Conservation (phyloP, 2,888 invertebrate species). For the Caenorhabditis wallacei region DNA sequence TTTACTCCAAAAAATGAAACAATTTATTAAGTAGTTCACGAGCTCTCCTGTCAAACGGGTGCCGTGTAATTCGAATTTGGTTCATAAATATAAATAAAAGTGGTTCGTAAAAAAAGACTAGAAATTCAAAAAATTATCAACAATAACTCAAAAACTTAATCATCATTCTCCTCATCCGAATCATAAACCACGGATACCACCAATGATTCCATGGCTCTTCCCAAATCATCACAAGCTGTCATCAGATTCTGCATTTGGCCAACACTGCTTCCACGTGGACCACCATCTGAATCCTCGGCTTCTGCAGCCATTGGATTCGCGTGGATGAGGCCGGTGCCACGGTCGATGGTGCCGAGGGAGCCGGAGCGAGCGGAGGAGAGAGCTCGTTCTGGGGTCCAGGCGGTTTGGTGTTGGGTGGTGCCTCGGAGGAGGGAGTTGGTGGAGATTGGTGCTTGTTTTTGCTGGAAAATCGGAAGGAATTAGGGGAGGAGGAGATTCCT, state of each 20-base stretch:
- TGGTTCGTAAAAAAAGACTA: background rate
- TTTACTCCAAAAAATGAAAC: too few relatives aligned
- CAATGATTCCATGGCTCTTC: conserved; percentile 91
- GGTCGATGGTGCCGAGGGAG: conserved; percentile 23
- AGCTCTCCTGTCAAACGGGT: too few relatives aligned
- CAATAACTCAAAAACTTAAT: conserved; percentile 28
- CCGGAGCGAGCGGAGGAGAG: conserved; percentile 18
- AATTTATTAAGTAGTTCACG: too few relatives aligned
- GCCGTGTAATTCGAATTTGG: too few relatives aligned
- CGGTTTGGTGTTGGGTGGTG: background rate
- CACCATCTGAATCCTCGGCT: conserved; percentile 64
- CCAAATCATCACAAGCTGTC: conserved; percentile 87
- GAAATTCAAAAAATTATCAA: conserved; percentile 5
- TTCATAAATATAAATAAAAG: background rate
- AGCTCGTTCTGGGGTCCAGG: conserved; percentile 40
- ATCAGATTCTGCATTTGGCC: conserved; percentile 84
- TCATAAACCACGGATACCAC: conserved; percentile 94
- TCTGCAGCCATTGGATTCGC: conserved; percentile 11
- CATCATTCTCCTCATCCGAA: conserved; percentile 83
- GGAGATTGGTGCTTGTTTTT: conserved; percentile 40
- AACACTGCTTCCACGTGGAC: conserved; percentile 81
- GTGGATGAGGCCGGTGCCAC: background rate
- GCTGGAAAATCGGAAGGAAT: conserved; percentile 34
- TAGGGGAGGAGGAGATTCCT: too few relatives aligned
- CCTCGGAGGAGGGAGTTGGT: conserved; percentile 39